phyloP scores from a whole-genome alignment of 2,888 invertebrate species.

The Chesias legatella region DNA sequence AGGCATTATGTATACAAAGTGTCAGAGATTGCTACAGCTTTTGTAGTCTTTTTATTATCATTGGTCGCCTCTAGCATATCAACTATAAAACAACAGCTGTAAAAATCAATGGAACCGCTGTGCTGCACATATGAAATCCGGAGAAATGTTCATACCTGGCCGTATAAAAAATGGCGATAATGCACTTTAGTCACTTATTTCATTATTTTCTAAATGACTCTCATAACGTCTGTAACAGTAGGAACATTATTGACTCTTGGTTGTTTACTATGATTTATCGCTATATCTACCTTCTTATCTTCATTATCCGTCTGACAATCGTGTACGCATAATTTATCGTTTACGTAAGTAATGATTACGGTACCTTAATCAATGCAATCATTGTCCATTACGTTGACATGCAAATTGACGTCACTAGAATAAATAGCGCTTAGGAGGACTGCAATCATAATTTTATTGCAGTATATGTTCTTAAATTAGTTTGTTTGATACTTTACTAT shows the following conservation, averaged over 20 bases:
- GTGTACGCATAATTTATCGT: conserved; percentile 1
- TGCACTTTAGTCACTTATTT: no score
- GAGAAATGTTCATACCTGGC: no score
- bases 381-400: conserved; percentile 23
- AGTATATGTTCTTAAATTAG: conserved; percentile 13
- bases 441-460: conserved; percentile 18
- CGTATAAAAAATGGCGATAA: no score
- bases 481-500: not conserved
- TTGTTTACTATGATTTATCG: not conserved
- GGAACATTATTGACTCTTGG: not conserved
- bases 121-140: no score
- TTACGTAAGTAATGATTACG: conserved; percentile 22
- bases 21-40: not conserved
- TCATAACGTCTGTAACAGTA: no score
- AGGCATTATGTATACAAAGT: conserved; percentile 1
- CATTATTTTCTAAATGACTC: no score
- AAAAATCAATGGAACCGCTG: no score
- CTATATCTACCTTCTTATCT: conserved; percentile 6
- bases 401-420: conserved; percentile 25
- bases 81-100: no score
- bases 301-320: conserved; percentile 9
- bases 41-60: no score
- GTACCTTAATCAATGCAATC: conserved; percentile 28
- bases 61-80: no score
- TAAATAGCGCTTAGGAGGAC: conserved; percentile 15